Evolutionary conservation across 1,140 invertebrate species (phyloP).

Genomic region (Artemia franciscana): DNA sequence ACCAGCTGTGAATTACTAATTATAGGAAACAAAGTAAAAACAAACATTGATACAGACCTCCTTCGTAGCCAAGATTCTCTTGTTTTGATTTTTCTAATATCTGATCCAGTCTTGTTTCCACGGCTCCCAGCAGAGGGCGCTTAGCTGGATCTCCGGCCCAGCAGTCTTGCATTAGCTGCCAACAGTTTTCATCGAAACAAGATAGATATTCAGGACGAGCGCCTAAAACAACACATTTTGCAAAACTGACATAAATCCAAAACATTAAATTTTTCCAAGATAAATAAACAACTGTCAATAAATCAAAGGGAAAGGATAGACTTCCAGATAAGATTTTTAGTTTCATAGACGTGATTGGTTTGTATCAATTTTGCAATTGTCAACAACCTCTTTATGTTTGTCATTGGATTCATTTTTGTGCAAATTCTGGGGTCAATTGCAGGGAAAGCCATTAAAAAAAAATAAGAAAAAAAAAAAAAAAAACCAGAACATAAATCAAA

Average conservation of each 20-base stretch:
- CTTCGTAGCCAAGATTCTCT: no score
- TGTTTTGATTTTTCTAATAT: constrained; percentile 15
- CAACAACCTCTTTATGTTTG: no score
- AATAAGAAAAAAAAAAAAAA: no score
- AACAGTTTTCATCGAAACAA: constrained; percentile 51
- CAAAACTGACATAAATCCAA: constrained; percentile 5
- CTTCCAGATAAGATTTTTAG: constrained; percentile 6
- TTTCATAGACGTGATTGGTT: neutral
- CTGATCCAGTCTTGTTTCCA: constrained; percentile 37
- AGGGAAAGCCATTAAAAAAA: no score
- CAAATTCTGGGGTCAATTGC: no score
- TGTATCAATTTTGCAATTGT: constrained; percentile 1
- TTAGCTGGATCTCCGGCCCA: constrained; percentile 50
- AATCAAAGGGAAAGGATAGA: neutral
- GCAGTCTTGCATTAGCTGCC: constrained; percentile 61
- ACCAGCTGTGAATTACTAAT: no score
- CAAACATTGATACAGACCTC: no score
- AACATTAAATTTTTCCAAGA: no score
- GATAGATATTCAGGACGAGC: constrained; percentile 45
- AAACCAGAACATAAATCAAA: no score
- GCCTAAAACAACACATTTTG: constrained; percentile 18
- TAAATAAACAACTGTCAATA: constrained; percentile 8
- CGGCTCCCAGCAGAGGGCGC: constrained; percentile 50
- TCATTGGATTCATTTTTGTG: no score
- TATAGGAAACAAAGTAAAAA: no score